Conservation (phyloP, 2,888 invertebrate species). For the Cosmopolites sordidus region DNA sequence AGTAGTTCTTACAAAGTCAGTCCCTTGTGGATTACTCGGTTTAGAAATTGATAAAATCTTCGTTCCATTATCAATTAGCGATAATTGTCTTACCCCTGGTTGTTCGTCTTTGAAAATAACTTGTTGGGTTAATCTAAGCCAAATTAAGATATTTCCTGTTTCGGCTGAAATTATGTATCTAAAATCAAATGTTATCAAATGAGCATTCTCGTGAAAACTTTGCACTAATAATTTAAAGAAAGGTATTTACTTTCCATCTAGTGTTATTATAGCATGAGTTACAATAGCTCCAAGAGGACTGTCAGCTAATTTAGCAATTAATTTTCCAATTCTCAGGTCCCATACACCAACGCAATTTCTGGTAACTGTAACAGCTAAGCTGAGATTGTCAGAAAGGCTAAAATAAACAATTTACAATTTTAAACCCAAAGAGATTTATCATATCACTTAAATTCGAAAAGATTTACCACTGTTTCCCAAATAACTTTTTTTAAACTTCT, state of each 20-base stretch:
- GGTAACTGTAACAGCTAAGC: constrained; percentile 87
- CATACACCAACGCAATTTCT: constrained; percentile 93
- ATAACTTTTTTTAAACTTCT: too few species aligned
- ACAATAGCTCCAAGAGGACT: constrained; percentile 92
- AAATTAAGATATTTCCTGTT: constrained; percentile 84
- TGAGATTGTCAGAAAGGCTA: constrained; percentile 72
- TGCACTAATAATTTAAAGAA: too few species aligned
- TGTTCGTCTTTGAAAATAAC: constrained; percentile 81
- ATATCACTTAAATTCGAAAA: too few species aligned
- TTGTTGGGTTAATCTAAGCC: constrained; percentile 74
- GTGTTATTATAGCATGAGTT: constrained; percentile 85
- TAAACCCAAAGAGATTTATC: too few species aligned
- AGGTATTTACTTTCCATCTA: constrained; percentile 71
- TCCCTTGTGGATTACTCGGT: constrained; percentile 58
- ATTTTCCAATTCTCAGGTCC: constrained; percentile 80
- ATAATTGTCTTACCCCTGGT: constrained; percentile 70
- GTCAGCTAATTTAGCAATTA: constrained; percentile 84
- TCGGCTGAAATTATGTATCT: constrained; percentile 84
- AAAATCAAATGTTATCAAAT: constrained; percentile 26
- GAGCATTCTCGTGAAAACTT: too few species aligned
- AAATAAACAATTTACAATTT: constrained; percentile 23
- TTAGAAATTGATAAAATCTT: constrained; percentile 73
- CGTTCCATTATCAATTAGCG: constrained; percentile 68
- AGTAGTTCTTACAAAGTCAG: constrained; percentile 60
- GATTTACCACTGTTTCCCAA: too few species aligned